phyloP scores from a whole-genome alignment of 2,113 vertebrate genomes.

The Osmerus mordax region DNA sequence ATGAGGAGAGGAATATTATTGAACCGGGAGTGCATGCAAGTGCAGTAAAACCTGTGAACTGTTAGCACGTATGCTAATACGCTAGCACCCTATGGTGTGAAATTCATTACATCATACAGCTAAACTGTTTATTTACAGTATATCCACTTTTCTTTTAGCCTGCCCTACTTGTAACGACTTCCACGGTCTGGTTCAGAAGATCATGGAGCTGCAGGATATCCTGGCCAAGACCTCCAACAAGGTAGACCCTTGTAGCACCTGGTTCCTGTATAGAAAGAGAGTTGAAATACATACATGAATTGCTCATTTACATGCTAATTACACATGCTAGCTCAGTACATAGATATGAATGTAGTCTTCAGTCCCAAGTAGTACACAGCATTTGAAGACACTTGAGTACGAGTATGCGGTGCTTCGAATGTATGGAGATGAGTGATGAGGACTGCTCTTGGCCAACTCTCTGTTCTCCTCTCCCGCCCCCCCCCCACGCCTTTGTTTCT shows the following conservation, averaged over 20 bases:
- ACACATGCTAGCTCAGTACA: too few species aligned
- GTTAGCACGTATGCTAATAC: too few species aligned
- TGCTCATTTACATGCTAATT: too few species aligned
- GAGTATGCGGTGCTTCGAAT: neutral
- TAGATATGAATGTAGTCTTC: too few species aligned
- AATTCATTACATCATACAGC: neutral
- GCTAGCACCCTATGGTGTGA: too few species aligned
- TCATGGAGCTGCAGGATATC: constrained; percentile 97
- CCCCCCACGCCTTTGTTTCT: constrained; percentile 17
- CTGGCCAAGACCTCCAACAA: constrained; percentile 97
- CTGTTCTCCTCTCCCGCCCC: neutral
- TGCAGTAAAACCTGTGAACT: too few species aligned
- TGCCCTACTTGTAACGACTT: constrained; percentile 98
- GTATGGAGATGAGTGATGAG: neutral
- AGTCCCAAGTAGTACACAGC: too few species aligned
- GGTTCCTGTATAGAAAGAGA: too few species aligned
- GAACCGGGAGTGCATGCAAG: too few species aligned
- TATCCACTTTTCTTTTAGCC: constrained; percentile 71
- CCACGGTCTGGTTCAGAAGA: constrained; percentile 98
- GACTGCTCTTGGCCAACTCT: constrained; percentile 10
- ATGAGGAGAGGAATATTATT: too few species aligned
- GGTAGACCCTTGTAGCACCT: constrained; percentile 69
- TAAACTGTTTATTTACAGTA: neutral
- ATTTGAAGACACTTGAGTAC: too few species aligned
- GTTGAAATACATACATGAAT: too few species aligned